Evolutionary conservation across 1,140 invertebrate genomes (phyloP), one percentile per base, ranked within the genome.

Genomic region (Paralvinella palmiformis): DNA sequence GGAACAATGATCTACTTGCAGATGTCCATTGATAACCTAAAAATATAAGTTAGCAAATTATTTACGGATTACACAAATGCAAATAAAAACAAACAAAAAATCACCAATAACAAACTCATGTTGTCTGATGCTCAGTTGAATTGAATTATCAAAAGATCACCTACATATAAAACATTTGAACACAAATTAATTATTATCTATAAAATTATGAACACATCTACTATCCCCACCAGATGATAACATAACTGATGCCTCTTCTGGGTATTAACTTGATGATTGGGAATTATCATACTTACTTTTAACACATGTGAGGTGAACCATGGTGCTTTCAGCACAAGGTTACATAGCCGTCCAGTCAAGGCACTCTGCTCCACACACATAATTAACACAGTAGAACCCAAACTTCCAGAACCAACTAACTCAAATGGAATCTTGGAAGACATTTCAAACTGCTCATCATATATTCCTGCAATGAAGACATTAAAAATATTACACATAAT

Each of bases 381-480:
- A 15, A 75, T 71, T 7, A 77, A 63, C 20, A 75, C 75, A n/a
- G 75, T 69, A 53, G 71, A 73, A 0, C 74, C 75, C 27, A 75
- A 66, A 65, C 74, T 73, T 10, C 75, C 75, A 22, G 66, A 44
- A 2, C 75, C 75, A 17, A 77, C 66, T 56, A 77, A 56, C 65
- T 77, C 75, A 68, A 75, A 74, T 1, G 75, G 75, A 64, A 73
- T 71, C 55, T 75, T 77, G 17, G 72, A 69, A 3, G 70, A 71
- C 68, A 75, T 74, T 63, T 77, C 75, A 68, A 74, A 72, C 63
- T 75, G 73, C 57, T 77, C 75, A 60, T 77, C 75, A 64, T 77
- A 77, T 41, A 77, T 74, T 20, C 75, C 50, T 53, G 10, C 50
- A 53, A 22, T 10, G 24, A 29, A 17, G 27, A 53, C 7, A 53